Conservation (phyloP, 2,888 invertebrate genomes). For the Dryomyza anilis region DNA sequence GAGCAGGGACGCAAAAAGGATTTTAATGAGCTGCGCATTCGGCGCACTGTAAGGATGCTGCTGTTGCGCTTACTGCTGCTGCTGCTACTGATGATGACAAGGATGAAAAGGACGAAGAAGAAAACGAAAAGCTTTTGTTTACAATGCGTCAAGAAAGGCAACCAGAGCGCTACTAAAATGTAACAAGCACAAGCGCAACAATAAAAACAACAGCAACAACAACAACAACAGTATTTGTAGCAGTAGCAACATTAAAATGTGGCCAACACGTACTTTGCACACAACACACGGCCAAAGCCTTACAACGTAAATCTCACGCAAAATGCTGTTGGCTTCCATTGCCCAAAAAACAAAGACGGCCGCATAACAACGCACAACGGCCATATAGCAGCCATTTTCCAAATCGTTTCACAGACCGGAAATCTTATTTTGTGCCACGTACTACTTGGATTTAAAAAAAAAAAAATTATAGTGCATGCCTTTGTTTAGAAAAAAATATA, state of each 20-base stretch:
- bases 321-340: not conserved
- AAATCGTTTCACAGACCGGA: not conserved
- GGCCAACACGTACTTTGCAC: slow-evolving; percentile 6
- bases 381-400: slow-evolving; percentile 6
- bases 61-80: not conserved
- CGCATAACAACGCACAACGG: not conserved
- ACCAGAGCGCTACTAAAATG: not conserved
- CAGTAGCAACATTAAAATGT: slow-evolving; percentile 1
- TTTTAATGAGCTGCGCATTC: slow-evolving; percentile 28
- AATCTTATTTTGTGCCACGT: slow-evolving; percentile 5
- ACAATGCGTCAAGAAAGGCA: not conserved
- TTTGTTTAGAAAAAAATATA: no score
- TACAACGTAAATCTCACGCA: not conserved
- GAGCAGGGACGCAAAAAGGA: slow-evolving; percentile 28
- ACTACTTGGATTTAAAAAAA: no score
- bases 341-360: not conserved
- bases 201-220: slow-evolving; percentile 29
- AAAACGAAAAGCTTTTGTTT: no score
- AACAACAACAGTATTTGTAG: slow-evolving; percentile 14
- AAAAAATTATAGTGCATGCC: no score
- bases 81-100: not conserved
- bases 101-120: not conserved
- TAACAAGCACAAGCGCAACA: slow-evolving; percentile 15
- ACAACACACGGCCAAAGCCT: not conserved
- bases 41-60: no score